Evolutionary conservation across 2,797 vertebrate genomes (phyloP), one percentile per base, ranked within the genome.

Genomic region (Anas flavirostris): DNA sequence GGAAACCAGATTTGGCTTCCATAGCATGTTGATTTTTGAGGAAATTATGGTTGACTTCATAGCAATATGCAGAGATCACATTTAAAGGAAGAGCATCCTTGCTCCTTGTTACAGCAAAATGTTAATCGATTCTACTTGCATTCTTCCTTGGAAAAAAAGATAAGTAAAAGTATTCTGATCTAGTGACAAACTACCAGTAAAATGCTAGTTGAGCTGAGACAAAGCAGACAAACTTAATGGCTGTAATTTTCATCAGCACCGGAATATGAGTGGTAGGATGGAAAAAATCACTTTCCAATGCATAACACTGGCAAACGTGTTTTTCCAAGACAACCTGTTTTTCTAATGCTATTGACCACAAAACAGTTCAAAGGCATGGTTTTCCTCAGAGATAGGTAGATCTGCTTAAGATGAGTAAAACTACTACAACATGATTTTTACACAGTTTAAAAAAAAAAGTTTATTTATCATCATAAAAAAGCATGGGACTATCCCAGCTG

Each of bases 291-390:
- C 56, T 96, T 96, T 89, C 73, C 48, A 93, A 16, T 15, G 60
- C 23, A 64, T 86, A 93, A 91, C 66, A 83, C 21, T 86, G 80
- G 75, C 82, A 94, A 96, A 75, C 12, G 10, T 26, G 41, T 94
- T 97, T 94, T 96, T 86, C 86, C 83, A 96, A 86, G 79, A 95
- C 53, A 93, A 86, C 86, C 81, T 94, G 63, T 77, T 95, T 93
- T 95, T 88, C 74, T 86, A 93, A 88, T 89, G 72, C 33, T 16
- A 2, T 62, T 91, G 56, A 90, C 82, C 95, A 93, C 83, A 95
- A 87, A 80, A n/a, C 25, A 66, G 58, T 70, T 86, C 25, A 89
- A 95, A 79, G 33, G 50, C 64, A 80, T 1, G 0, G 7, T 52
- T 82, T 62, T 48, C 44, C 44, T 83, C 25, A 25, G 48, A 77